A percentile compares a stretch with the other conserved stretches of the same genome.
Conservation (phyloP, 2,888 invertebrate genomes). For the Drosophila fungiperda region DNA sequence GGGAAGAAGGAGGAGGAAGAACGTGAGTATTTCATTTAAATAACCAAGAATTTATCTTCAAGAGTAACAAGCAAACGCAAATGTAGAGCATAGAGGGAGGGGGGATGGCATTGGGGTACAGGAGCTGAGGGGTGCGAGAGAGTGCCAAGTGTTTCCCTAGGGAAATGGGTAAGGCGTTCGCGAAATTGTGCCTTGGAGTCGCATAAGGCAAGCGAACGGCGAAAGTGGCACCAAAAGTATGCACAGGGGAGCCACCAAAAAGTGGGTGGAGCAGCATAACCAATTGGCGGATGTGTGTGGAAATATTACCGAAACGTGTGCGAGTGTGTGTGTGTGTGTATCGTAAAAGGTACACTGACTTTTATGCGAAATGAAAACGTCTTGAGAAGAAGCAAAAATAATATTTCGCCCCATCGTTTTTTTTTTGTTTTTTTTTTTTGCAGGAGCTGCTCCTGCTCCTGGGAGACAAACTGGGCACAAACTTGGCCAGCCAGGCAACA, state of each 20-base stretch:
- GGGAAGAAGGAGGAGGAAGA: conserved; percentile 16
- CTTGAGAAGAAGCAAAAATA: conserved; percentile 56
- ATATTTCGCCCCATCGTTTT: background rate
- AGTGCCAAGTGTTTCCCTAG: conserved; percentile 59
- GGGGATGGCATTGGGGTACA: background rate
- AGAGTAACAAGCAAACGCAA: conserved; percentile 39
- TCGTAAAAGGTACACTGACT: conserved; percentile 63
- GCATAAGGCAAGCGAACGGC: conserved; percentile 85
- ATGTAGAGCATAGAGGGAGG: conserved; percentile 17
- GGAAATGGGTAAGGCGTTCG: conserved; percentile 64
- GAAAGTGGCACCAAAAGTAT: conserved; percentile 75
- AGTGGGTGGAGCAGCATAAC: conserved; percentile 20
- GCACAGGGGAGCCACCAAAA: conserved; percentile 74
- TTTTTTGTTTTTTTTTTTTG: background rate
- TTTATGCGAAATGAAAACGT: conserved; percentile 70
- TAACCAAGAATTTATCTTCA: conserved; percentile 67
- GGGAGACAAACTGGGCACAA: conserved; percentile 28
- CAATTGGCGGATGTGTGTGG: conserved; percentile 78
- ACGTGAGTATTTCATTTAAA: conserved; percentile 73
- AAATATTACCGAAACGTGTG: conserved; percentile 1
- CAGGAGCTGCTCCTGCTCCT: conserved; percentile 24
- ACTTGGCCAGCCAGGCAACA: conserved; percentile 56
- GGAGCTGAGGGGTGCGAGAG: conserved; percentile 1
- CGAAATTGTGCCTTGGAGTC: conserved; percentile 85
- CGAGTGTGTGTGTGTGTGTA: conserved; percentile 34